These are phyloP conservation scores for Danio tinwini DNA, from an alignment of 2,797 vertebrate genomes.

Conservation along the genomic window DNA sequence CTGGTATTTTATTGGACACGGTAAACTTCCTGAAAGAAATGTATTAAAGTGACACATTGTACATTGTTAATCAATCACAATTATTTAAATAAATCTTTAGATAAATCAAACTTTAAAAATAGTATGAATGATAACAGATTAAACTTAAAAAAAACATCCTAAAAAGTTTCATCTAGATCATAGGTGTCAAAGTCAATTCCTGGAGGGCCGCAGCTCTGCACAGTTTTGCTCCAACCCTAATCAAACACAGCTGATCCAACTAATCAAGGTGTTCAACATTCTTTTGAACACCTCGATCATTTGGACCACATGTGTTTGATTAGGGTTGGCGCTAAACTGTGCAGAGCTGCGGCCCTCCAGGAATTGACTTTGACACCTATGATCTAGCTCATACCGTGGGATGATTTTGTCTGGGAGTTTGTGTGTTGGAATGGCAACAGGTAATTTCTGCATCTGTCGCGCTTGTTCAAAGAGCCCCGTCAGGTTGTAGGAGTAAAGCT, in stretches of 20 bases:
- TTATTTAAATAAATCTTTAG: too few relatives aligned
- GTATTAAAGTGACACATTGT: background rate
- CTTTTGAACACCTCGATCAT: too few relatives aligned
- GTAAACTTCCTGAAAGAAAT: conserved; percentile 88
- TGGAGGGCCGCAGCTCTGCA: too few relatives aligned
- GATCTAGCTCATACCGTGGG: conserved; percentile 76
- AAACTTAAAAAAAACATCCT: background rate
- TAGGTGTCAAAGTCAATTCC: background rate
- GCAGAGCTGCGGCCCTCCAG: too few relatives aligned
- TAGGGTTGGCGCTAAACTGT: too few relatives aligned
- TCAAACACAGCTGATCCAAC: too few relatives aligned
- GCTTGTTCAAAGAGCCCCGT: conserved; percentile 94
- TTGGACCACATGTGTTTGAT: too few relatives aligned
- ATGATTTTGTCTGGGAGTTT: conserved; percentile 96
- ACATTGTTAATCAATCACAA: too few relatives aligned
- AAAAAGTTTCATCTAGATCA: background rate
- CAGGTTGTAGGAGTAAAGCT: conserved; percentile 95
- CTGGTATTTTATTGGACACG: conserved; percentile 95
- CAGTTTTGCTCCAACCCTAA: too few relatives aligned
- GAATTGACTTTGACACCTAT: too few relatives aligned
- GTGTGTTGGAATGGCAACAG: conserved; percentile 95
- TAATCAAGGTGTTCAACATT: too few relatives aligned
- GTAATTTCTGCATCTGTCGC: conserved; percentile 93
- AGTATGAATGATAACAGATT: background rate
- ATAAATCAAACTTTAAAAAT: background rate